phyloP scores from a whole-genome alignment of 2,888 invertebrate genomes.

The Julus scandinavius region DNA sequence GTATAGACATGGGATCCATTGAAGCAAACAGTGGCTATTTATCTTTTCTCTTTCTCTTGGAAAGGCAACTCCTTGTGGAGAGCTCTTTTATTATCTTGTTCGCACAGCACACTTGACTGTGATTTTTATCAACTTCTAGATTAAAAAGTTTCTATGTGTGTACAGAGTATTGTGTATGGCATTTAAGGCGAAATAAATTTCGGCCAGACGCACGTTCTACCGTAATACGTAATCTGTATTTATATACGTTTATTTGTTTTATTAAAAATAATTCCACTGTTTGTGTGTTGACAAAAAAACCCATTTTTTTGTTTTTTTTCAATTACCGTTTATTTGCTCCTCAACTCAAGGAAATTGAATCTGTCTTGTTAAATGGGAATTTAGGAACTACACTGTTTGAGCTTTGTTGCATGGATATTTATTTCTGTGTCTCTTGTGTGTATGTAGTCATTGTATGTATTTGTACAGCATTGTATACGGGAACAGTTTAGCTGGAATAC shows the following conservation, averaged over 20 bases:
- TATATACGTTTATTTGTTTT: background rate
- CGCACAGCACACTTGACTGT: slow-evolving; percentile 7
- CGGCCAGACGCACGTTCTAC: background rate
- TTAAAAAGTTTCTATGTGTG: background rate
- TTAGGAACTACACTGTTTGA: too few species aligned
- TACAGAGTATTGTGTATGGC: background rate
- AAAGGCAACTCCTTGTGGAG: slow-evolving; percentile 27
- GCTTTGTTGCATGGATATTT: too few species aligned
- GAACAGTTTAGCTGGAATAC: too few species aligned
- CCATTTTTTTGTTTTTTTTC: background rate
- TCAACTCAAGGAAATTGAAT: background rate
- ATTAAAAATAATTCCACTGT: background rate
- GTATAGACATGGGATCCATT: slow-evolving; percentile 27
- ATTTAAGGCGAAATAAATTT: background rate
- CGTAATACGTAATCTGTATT: background rate
- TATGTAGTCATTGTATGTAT: too few species aligned
- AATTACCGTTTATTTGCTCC: background rate
- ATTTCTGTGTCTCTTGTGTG: too few species aligned
- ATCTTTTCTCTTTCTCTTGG: slow-evolving; percentile 27
- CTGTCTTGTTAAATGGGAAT: background rate
- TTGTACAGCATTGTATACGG: too few species aligned
- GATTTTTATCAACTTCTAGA: slow-evolving; percentile 24
- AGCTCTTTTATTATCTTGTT: slow-evolving; percentile 7
- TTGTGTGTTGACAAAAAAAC: background rate
- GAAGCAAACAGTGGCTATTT: slow-evolving; percentile 33